phyloP scores from a whole-genome alignment of 2,797 vertebrate genomes.

The Alectoris magna region DNA sequence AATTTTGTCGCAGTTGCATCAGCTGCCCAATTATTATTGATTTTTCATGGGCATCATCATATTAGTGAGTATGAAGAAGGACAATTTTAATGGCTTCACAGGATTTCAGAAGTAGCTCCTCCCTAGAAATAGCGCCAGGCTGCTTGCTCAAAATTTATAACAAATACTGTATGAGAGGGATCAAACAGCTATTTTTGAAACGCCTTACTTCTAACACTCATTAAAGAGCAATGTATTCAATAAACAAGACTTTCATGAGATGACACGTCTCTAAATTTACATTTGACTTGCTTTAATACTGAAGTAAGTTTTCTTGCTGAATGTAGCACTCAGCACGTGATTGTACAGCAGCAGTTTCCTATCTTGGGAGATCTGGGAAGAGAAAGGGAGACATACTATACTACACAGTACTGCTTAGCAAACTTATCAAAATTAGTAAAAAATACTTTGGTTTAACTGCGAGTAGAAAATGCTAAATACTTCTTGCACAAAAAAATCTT shows the following conservation, averaged over 20 bases:
- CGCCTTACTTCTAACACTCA: not conserved
- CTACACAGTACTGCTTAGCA: not conserved
- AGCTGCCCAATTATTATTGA: not conserved
- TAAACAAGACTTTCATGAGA: not conserved
- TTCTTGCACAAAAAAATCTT: not conserved
- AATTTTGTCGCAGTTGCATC: not conserved
- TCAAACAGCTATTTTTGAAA: not conserved
- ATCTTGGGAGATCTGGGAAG: not conserved
- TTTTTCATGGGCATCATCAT: not conserved
- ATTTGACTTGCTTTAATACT: slow-evolving; percentile 1
- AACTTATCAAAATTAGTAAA: not conserved
- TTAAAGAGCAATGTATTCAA: not conserved
- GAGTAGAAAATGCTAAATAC: not conserved
- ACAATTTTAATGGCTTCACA: not conserved
- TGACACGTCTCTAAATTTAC: not conserved
- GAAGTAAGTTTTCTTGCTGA: slow-evolving; percentile 14
- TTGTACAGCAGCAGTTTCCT: not conserved
- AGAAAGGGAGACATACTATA: not conserved
- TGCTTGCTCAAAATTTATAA: not conserved
- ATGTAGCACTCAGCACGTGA: not conserved
- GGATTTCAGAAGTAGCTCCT: not conserved
- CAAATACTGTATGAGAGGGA: not conserved
- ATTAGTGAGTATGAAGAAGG: not conserved
- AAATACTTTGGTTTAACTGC: not conserved
- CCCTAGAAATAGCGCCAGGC: not conserved